Base-by-base conservation (phyloP, 2,888 invertebrate genomes). In the Pristionchus arcanus region DNA sequence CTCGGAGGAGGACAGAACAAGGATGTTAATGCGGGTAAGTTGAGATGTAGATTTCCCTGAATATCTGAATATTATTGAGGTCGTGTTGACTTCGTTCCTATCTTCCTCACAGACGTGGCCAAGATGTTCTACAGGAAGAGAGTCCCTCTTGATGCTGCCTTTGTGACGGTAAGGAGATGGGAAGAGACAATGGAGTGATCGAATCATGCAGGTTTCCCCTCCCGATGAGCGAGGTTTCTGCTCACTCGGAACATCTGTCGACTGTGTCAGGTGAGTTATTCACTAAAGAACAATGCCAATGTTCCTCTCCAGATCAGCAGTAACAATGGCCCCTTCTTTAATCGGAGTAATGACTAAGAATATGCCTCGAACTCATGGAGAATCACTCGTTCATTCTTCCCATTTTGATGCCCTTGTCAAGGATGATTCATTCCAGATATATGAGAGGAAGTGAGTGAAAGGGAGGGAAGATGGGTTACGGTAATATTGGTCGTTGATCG, bases 171-270 rank as follows among this genome's bases (percentile, higher is more conserved):
- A 5, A 37, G 59, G n/a, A n/a, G 74, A 49, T 3, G n/a, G 25
- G 55, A 55, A 21, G 55, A 55, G 15, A 19, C 4, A n/a, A 5
- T 2, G 2, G 42, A 77, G 11, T 21, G 42, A 42, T 42, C 42
- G 13, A 31, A 16, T 59, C 3, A 25, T 94, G 71, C 91, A 94
- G 88, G 94, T 97, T 0, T 97, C 97, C 2, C 98, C 98, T 0
- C 98, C 98, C 0, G 98, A 98, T 95, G 98, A 98, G 97, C 97
- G 98, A 94, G 98, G 98, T 0, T 98, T 97, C 96, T 98, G 98
- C 96, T 97, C 97, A 88, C 96, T 98, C 90, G 98, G 98, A 9
- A 98, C 98, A 0, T 93, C 93, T 89, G 97, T 98, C 0, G 98
- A 98, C 95, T 97, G 98, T 95, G 97, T 98, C 0, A n/a, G 87